Evolutionary conservation across 1,140 invertebrate genomes (phyloP).

Genomic region (Trichomalopsis sarcophagae): DNA sequence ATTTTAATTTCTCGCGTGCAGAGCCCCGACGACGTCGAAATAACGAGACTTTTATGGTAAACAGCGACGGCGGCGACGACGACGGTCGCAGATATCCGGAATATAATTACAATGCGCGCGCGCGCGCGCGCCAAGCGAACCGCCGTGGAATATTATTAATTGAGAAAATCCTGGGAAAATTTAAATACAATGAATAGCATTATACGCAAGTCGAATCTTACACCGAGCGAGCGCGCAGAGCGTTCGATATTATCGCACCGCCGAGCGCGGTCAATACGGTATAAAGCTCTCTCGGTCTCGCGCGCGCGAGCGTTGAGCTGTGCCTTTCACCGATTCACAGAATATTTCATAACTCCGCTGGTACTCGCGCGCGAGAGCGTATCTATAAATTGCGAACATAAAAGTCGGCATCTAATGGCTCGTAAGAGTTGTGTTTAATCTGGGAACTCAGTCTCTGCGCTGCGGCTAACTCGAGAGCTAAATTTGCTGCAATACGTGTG

Average conservation of each 20-base stretch:
- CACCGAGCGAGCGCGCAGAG: not conserved
- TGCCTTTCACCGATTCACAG: constrained; percentile 2
- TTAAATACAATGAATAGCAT: constrained; percentile 5
- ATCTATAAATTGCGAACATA: constrained; percentile 4
- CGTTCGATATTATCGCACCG: not conserved
- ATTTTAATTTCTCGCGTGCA: not conserved
- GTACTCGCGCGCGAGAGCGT: too few species aligned
- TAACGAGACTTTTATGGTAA: constrained; percentile 4
- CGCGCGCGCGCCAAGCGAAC: too few species aligned
- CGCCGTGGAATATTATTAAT: not conserved
- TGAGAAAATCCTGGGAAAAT: constrained; percentile 2
- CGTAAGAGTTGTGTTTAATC: not conserved
- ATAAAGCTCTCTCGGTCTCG: not conserved
- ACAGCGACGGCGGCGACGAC: not conserved
- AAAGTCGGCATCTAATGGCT: not conserved
- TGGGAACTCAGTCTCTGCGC: not conserved
- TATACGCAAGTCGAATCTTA: constrained; percentile 4
- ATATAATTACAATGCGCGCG: not conserved
- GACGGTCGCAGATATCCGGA: not conserved
- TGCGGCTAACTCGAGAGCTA: not conserved
- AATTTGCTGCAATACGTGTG: not conserved
- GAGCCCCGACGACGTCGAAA: not conserved
- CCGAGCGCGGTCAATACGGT: not conserved
- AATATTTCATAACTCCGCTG: constrained; percentile 1
- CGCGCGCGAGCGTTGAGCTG: not conserved